These are phyloP conservation scores for Enteromius treurensis DNA, from an alignment of 2,797 vertebrate genomes.

Conservation along the genomic window DNA sequence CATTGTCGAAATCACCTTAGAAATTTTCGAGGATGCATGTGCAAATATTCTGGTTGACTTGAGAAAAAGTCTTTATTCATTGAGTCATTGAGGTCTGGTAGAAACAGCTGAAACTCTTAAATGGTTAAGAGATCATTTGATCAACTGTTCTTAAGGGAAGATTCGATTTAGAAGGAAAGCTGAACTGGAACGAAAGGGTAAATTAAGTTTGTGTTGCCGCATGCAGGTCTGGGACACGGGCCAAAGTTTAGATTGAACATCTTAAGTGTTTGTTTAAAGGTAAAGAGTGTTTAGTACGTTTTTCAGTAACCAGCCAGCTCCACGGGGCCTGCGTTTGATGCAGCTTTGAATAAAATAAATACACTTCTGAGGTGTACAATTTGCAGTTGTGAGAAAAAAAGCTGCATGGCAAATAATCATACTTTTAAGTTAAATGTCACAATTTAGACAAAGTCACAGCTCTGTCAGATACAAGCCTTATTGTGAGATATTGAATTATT, in stretches of 20 bases:
- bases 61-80: background rate
- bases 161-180: background rate
- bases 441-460: background rate
- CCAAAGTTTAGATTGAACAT: slow-evolving; percentile 18
- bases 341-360: background rate
- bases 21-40: background rate
- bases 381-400: background rate
- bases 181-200: background rate
- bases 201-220: slow-evolving; percentile 3
- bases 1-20: background rate
- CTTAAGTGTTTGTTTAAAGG: slow-evolving; percentile 14
- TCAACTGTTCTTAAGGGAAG: background rate
- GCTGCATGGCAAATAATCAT: background rate
- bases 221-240: slow-evolving; percentile 1
- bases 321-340: background rate
- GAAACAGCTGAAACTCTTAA: background rate
- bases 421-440: background rate
- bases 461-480: background rate
- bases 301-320: background rate
- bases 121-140: background rate
- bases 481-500: background rate
- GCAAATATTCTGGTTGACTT: background rate
- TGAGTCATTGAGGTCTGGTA: background rate
- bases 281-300: slow-evolving; percentile 3
- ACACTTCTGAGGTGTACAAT: background rate